Conservation (phyloP, 2,113 vertebrate species). For the Atrichornis clamosus region DNA sequence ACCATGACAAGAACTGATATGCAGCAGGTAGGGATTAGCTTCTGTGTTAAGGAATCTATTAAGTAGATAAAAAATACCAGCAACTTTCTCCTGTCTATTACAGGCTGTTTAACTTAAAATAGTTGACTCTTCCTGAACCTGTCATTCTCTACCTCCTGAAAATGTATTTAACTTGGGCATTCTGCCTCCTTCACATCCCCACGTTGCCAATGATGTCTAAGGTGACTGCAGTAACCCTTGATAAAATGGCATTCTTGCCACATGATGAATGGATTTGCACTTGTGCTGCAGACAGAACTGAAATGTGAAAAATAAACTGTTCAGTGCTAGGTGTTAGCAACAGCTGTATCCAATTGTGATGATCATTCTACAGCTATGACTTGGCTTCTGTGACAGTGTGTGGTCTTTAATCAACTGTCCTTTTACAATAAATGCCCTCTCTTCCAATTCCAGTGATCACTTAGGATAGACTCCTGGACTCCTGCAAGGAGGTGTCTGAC, state of each 20-base stretch:
- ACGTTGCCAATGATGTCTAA: not conserved
- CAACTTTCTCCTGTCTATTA: not conserved
- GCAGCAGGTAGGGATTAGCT: not conserved
- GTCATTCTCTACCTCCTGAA: not conserved
- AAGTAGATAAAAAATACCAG: not conserved
- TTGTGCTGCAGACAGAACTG: not conserved
- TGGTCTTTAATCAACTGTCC: not conserved
- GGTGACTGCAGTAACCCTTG: not conserved
- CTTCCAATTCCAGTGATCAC: not conserved
- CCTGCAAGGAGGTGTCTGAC: not conserved
- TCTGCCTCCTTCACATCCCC: not conserved
- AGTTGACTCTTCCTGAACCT: not conserved
- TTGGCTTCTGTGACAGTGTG: not conserved
- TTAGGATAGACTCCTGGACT: not conserved
- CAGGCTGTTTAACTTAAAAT: not conserved
- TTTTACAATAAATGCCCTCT: not conserved
- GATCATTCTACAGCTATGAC: not conserved
- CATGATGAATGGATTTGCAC: not conserved
- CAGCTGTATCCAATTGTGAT: not conserved
- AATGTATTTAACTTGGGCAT: not conserved
- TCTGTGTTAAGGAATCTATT: not conserved
- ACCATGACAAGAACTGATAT: not conserved
- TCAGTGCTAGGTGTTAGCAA: not conserved
- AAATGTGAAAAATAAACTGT: not conserved
- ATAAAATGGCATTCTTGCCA: not conserved